Conservation (phyloP, 1,140 invertebrate genomes). For the Nylanderia fulva region DNA sequence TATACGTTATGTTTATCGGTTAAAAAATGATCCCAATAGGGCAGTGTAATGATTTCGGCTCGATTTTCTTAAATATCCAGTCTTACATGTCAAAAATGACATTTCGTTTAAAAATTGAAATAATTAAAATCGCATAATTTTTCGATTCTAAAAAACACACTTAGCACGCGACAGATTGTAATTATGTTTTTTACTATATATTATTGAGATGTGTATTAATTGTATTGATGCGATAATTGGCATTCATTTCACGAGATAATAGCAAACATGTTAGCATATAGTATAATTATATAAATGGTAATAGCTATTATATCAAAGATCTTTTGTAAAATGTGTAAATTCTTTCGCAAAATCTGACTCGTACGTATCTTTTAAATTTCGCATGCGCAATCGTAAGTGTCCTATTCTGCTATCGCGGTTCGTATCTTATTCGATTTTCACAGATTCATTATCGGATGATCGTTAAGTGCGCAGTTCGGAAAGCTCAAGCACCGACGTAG, state of each 20-base stretch:
- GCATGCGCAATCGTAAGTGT: neutral
- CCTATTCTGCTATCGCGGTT: neutral
- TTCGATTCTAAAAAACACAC: neutral
- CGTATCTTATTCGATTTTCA: constrained; percentile 12
- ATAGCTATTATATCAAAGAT: constrained; percentile 27
- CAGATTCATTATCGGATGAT: constrained; percentile 38
- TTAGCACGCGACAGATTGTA: neutral
- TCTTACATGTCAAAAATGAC: constrained; percentile 47
- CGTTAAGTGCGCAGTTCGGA: constrained; percentile 55
- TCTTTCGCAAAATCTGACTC: constrained; percentile 7
- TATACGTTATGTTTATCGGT: constrained; percentile 18
- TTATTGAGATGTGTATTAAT: neutral
- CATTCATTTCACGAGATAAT: constrained; percentile 13
- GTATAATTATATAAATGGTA: neutral
- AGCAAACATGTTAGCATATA: constrained; percentile 3
- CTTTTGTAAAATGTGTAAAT: neutral
- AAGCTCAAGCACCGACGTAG: constrained; percentile 37
- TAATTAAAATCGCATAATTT: constrained; percentile 46
- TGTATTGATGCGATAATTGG: constrained; percentile 18
- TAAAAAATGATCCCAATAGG: constrained; percentile 56
- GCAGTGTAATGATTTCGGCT: constrained; percentile 63
- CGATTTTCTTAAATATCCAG: constrained; percentile 57
- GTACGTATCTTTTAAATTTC: neutral
- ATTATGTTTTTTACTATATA: constrained; percentile 7
- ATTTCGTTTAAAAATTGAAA: constrained; percentile 31